A percentile compares a stretch with the other conserved stretches of the same genome.
These are phyloP conservation scores for Drosophila asahinai DNA, from an alignment of 1,140 invertebrate genomes.

Conservation along the genomic window DNA sequence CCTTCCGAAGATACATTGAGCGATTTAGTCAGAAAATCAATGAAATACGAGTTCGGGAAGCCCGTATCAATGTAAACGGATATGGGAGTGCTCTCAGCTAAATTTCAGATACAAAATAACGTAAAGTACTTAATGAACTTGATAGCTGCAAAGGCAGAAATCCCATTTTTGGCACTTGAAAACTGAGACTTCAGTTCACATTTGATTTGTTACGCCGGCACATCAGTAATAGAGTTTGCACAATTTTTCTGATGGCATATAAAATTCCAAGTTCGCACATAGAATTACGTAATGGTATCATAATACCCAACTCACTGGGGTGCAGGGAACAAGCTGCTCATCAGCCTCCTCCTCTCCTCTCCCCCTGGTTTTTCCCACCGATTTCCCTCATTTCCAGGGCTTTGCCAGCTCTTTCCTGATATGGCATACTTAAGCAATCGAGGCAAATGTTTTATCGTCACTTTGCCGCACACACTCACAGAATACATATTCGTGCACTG, in stretches of 20 bases:
- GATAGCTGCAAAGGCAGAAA: conserved; percentile 20
- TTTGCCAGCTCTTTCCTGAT: conserved; percentile 44
- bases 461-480: conserved; percentile 66
- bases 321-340: conserved; percentile 47
- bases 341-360: conserved; percentile 11
- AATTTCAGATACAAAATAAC: conserved; percentile 4
- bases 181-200: conserved; percentile 3
- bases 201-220: conserved; percentile 33
- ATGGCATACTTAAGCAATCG: conserved; percentile 81
- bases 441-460: conserved; percentile 82
- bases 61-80: conserved; percentile 20
- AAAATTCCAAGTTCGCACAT: conserved; percentile 38
- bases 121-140: conserved; percentile 12
- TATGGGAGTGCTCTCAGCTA: conserved; percentile 49
- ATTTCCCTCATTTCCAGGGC: conserved; percentile 42
- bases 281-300: conserved; percentile 62
- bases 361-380: conserved; percentile 7
- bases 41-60: conserved; percentile 26
- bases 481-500: conserved; percentile 9
- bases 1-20: conserved; percentile 26
- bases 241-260: conserved; percentile 44
- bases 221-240: conserved; percentile 50
- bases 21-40: conserved; percentile 51
- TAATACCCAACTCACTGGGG: conserved; percentile 62
- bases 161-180: neutral